Conservation (phyloP, 2,797 vertebrate species). For the Xerus rutilus region DNA sequence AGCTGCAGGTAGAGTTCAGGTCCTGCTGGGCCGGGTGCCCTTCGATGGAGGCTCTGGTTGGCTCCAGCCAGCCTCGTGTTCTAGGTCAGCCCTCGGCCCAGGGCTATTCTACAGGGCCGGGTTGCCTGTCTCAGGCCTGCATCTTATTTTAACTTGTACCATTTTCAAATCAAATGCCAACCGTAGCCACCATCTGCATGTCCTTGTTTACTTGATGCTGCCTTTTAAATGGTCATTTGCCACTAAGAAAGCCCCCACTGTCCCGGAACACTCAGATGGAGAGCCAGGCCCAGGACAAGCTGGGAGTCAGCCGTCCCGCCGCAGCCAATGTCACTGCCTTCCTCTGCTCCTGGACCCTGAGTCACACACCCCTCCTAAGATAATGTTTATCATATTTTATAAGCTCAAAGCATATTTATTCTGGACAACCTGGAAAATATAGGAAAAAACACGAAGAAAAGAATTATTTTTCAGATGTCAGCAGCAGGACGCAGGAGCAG, state of each 20-base stretch:
- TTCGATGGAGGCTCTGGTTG: neutral
- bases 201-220: neutral
- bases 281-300: no score
- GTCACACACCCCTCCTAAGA: neutral
- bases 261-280: no score
- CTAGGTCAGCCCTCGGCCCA: neutral
- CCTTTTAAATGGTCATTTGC: neutral
- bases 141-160: neutral
- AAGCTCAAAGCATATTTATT: neutral
- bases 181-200: neutral
- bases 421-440: neutral
- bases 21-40: accelerated
- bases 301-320: neutral
- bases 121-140: accelerated
- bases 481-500: neutral
- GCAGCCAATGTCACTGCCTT: no score
- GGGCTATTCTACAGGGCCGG: neutral
- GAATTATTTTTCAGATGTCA: neutral
- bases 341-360: neutral
- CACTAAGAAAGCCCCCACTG: neutral
- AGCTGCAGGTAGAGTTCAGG: neutral
- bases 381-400: neutral
- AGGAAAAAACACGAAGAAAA: neutral
- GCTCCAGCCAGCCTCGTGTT: neutral
- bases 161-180: neutral